Base-by-base conservation (phyloP, 2,797 vertebrate species). In the Malurus splendens region DNA sequence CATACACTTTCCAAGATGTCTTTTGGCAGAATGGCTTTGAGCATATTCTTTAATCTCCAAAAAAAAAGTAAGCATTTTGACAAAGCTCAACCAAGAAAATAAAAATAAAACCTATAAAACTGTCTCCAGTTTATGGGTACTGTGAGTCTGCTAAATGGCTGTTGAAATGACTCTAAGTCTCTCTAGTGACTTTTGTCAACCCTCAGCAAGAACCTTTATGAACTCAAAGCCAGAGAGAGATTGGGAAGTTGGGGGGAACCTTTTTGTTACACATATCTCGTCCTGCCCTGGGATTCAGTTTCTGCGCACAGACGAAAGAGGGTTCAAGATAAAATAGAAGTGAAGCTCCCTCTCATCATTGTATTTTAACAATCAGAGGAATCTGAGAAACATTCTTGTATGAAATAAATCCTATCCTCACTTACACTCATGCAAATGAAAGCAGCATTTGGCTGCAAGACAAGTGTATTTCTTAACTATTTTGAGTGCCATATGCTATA, bases 401-500 rank as follows among this genome's bases (percentile, higher is more conserved):
- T 73, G 76, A 93, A 92, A 90, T 95, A 89, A 95, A 92, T 92
- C 80, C 85, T 95, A 95, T 95, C 94, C 95, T 95, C 91, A 90
- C 94, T 96, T 95, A 93, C 94, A 95, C 94, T 84, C 90, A 86
- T 94, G 86, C 90, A 96, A 93, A 82, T 86, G 77, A 95, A 93
- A 90, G 90, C 93, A 96, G 79, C 65, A 93, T 93, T 94, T 96
- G 93, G 94, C 93, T 93, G 74, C 81, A 92, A 94, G 85, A 94
- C 92, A 95, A 94, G 66, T 77, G 90, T 95, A 90, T 95, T 95
- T 94, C 93, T 94, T 94, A 90, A 92, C 90, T 94, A 90, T 96
- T 96, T 96, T 94, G 89, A 94, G 90, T 92, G 87, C 93, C 93
- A 95, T 95, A 92, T 95, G 91, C 87, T 91, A 90, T 89, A 89